Percentiles rank a stretch among this genome's conserved stretches.
Evolutionary conservation across 2,797 vertebrate species (phyloP).

Genomic region (Taeniopygia guttata): DNA sequence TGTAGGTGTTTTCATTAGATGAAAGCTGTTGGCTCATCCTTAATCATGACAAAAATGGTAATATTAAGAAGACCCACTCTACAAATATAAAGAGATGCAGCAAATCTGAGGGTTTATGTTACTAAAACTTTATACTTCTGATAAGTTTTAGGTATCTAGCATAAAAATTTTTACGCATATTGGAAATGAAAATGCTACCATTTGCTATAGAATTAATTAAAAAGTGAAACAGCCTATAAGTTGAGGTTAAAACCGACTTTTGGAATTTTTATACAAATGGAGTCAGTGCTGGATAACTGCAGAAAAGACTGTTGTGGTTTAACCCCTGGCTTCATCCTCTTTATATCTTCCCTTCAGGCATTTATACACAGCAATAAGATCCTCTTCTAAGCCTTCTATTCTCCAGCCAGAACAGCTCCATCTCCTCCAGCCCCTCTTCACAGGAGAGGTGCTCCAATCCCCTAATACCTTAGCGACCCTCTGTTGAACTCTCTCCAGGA

Average conservation of each 20-base stretch:
- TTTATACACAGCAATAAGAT: background rate
- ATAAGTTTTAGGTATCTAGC: background rate
- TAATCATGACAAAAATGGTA: background rate
- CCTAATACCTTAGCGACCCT: rapidly evolving
- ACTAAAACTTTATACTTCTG: background rate
- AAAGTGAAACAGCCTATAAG: background rate
- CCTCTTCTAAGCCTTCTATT: background rate
- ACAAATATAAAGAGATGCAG: background rate
- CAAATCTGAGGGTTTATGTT: background rate
- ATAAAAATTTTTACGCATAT: background rate
- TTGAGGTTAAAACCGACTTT: background rate
- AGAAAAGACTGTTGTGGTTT: background rate
- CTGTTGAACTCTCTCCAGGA: background rate
- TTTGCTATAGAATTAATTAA: background rate
- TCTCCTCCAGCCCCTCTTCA: background rate
- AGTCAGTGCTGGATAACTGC: background rate
- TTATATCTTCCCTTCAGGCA: background rate
- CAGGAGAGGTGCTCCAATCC: background rate
- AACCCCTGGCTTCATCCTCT: background rate
- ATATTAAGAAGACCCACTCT: background rate
- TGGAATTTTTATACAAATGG: background rate
- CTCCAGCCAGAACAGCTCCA: background rate
- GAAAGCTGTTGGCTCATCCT: background rate
- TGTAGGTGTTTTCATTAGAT: background rate
- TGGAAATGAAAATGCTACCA: background rate